Percentiles rank a stretch among this genome's conserved stretches.
phyloP scores from a whole-genome alignment of 2,113 vertebrate genomes.

The Enhydra lutris region DNA sequence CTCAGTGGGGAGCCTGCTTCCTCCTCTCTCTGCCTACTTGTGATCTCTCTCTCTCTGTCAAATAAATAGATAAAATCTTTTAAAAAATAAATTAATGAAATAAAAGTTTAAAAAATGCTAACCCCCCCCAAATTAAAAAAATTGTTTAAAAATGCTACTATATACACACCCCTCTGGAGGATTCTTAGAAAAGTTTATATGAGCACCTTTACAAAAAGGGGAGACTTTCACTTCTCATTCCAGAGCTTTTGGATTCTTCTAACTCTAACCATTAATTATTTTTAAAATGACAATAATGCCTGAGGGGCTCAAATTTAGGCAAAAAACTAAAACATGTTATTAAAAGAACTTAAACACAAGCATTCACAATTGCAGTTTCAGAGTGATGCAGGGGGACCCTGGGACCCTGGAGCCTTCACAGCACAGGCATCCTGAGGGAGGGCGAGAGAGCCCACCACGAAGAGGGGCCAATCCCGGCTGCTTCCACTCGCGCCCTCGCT shows the following conservation, averaged over 20 bases:
- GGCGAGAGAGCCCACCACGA: fast-evolving
- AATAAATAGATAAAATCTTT: too few relatives aligned
- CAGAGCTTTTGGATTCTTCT: background rate
- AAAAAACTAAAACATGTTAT: background rate
- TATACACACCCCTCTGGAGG: background rate
- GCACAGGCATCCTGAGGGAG: background rate
- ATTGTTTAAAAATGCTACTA: background rate
- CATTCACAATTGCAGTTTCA: background rate
- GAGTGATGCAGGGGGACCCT: background rate
- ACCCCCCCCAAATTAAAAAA: too few relatives aligned
- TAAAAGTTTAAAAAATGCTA: too few relatives aligned
- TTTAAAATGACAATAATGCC: background rate
- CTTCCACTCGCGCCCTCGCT: fast-evolving
- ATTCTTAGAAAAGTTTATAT: background rate
- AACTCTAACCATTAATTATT: background rate
- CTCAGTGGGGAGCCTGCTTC: too few relatives aligned
- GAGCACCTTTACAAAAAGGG: background rate
- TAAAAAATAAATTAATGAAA: too few relatives aligned
- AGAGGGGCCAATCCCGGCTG: background rate
- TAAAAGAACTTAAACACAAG: background rate
- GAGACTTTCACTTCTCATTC: background rate
- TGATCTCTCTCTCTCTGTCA: too few relatives aligned
- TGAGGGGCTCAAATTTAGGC: background rate
- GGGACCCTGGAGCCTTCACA: background rate
- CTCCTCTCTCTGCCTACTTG: too few relatives aligned